These are phyloP conservation scores for Melinopterus prodromus DNA, from an alignment of 2,888 invertebrate genomes.

Conservation along the genomic window DNA sequence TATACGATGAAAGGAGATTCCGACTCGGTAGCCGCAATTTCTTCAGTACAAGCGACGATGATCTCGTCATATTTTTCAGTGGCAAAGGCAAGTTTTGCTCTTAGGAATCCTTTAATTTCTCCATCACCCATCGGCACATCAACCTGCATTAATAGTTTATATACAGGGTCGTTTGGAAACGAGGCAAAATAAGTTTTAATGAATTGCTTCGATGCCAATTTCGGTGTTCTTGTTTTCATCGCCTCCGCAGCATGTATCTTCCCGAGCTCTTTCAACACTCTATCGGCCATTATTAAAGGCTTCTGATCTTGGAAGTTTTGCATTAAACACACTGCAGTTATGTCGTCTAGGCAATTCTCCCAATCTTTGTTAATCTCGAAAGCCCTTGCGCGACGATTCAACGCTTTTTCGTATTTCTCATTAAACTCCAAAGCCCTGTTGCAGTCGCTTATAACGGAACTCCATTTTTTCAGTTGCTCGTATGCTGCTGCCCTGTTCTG, in stretches of 20 bases:
- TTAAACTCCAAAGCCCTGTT: conserved; percentile 84
- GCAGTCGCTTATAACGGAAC: conserved; percentile 87
- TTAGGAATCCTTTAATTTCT: conserved; percentile 66
- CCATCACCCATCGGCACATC: conserved; percentile 57
- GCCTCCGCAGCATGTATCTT: conserved; percentile 78
- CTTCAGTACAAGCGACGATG: conserved; percentile 81
- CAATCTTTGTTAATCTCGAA: conserved; percentile 83
- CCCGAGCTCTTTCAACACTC: conserved; percentile 85
- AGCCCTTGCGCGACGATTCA: conserved; percentile 83
- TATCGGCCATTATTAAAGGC: conserved; percentile 85
- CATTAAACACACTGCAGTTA: conserved; percentile 90
- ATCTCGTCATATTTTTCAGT: conserved; percentile 79
- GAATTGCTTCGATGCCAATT: conserved; percentile 86
- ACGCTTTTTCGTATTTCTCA: conserved; percentile 87
- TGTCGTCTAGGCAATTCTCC: conserved; percentile 86
- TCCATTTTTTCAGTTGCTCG: conserved; percentile 88
- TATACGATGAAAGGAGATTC: conserved; percentile 72
- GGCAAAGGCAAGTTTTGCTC: conserved; percentile 75
- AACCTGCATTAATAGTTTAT: conserved; percentile 60
- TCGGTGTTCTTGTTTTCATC: conserved; percentile 71
- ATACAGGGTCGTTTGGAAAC: conserved; percentile 87
- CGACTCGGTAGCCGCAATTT: conserved; percentile 70
- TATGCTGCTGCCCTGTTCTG: conserved; percentile 97
- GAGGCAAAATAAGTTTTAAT: conserved; percentile 88
- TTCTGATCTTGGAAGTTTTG: conserved; percentile 87